A percentile compares a stretch with the other conserved stretches of the same genome.
Conservation (phyloP, 2,888 invertebrate species). For the Nemotelus nigrinus region DNA sequence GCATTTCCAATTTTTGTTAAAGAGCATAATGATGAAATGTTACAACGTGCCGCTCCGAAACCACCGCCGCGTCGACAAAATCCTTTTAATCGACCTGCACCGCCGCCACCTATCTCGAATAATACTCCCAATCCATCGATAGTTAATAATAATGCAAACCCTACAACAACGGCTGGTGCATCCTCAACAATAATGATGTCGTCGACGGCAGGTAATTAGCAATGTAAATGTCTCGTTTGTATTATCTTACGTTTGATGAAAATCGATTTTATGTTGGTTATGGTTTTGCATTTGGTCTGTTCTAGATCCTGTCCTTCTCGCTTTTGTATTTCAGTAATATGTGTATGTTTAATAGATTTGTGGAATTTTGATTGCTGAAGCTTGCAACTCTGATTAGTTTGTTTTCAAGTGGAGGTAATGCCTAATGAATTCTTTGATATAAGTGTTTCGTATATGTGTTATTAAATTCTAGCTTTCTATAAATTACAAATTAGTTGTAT, state of each 20-base stretch:
- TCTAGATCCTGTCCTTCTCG: background rate
- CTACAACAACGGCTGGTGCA: conserved; percentile 49
- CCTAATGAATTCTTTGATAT: too few relatives aligned
- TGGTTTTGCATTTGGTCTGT: conserved; percentile 9
- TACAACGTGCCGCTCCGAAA: conserved; percentile 65
- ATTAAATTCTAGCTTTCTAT: too few relatives aligned
- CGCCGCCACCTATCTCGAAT: conserved; percentile 57
- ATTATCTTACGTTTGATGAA: background rate
- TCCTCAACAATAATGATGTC: conserved; percentile 32
- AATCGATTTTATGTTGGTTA: background rate
- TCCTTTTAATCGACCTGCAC: conserved; percentile 77
- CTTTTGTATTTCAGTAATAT: too few relatives aligned
- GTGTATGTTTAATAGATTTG: too few relatives aligned
- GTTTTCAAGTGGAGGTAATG: too few relatives aligned
- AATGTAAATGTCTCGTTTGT: conserved; percentile 47
- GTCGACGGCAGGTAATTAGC: conserved; percentile 51
- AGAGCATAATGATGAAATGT: conserved; percentile 50
- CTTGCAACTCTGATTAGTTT: background rate
- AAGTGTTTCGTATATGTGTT: too few relatives aligned
- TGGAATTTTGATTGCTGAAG: background rate
- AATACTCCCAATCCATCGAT: background rate
- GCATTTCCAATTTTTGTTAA: conserved; percentile 17
- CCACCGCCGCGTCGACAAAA: conserved; percentile 84
- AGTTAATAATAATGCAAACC: conserved; percentile 35
- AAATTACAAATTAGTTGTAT: too few relatives aligned